These are phyloP conservation scores for Heliconius cydno DNA, from an alignment of 2,888 invertebrate species.

Conservation along the genomic window DNA sequence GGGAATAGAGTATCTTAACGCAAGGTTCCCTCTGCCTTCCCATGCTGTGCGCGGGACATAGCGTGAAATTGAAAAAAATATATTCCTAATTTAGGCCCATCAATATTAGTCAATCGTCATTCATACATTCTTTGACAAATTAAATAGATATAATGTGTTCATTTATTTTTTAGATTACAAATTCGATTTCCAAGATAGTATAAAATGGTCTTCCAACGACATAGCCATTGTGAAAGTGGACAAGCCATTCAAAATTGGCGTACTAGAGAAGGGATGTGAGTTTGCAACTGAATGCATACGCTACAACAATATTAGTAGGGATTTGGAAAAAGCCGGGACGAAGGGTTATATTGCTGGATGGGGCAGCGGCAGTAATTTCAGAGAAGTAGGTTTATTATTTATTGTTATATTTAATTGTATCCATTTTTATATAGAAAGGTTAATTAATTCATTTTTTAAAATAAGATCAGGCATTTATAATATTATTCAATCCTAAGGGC, in stretches of 20 bases:
- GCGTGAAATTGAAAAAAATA: too few species aligned
- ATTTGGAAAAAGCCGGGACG: conserved; percentile 73
- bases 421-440: not conserved
- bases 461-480: not conserved
- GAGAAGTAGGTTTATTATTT: conserved; percentile 62
- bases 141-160: not conserved
- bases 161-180: conserved; percentile 67
- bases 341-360: conserved; percentile 75
- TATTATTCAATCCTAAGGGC: conserved; percentile 56
- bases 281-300: conserved; percentile 64
- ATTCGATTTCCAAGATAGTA: conserved; percentile 79
- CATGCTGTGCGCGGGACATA: too few species aligned
- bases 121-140: too few species aligned
- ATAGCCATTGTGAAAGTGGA: conserved; percentile 78
- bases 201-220: conserved; percentile 79
- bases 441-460: not conserved
- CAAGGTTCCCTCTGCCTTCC: too few species aligned
- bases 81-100: too few species aligned
- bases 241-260: conserved; percentile 71
- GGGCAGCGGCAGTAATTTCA: conserved; percentile 77
- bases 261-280: conserved; percentile 69
- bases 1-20: too few species aligned
- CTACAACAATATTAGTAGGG: conserved; percentile 74
- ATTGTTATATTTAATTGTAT: not conserved
- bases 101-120: too few species aligned